Evolutionary conservation across 1,140 invertebrate species (phyloP), one percentile per base, ranked within the genome.

Genomic region (Euschistus heros): DNA sequence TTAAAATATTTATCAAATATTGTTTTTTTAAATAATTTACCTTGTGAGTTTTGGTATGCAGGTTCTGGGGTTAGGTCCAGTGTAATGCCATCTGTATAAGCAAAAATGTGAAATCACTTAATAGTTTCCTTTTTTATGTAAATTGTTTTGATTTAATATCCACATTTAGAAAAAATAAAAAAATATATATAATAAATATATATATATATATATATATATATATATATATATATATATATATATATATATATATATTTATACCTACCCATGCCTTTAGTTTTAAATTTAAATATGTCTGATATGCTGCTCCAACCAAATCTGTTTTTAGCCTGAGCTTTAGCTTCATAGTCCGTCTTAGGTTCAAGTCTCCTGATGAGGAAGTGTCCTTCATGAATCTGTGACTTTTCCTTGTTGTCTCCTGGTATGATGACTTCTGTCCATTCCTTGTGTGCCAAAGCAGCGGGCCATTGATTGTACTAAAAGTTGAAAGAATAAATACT

Each of bases 231-330:
- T n/a, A n/a, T n/a, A n/a, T n/a, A n/a, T n/a, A n/a, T n/a, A n/a
- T n/a, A n/a, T n/a, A n/a, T n/a, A n/a, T n/a, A n/a, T n/a, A n/a
- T n/a, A n/a, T n/a, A n/a, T n/a, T n/a, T n/a, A 37, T 62, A 55
- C 64, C 55, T 2, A 67, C 63, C 66, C 26, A 47, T 24, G 6
- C 55, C 66, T 26, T 42, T 57, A 5, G 76, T 82, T 75, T 78
- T 81, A 75, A 85, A 84, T 72, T 84, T 81, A 75, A 82, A 84
- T 62, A 83, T 80, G 70, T 83, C 79, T 71, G 82, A 83, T 46
- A 84, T 80, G 8, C 69, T 67, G 54, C 70, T 73, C 72, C 73
- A 74, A 42, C 75, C 75, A 59, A 74, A 76, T 63, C 70, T 72
- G 64, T 75, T 76, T 63, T 69, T 74, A 22, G 74, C 73, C n/a